A percentile compares a stretch with the other conserved stretches of the same genome.
Evolutionary conservation across 2,797 vertebrate species (phyloP).

Genomic region (Macroramphosus scolopax): DNA sequence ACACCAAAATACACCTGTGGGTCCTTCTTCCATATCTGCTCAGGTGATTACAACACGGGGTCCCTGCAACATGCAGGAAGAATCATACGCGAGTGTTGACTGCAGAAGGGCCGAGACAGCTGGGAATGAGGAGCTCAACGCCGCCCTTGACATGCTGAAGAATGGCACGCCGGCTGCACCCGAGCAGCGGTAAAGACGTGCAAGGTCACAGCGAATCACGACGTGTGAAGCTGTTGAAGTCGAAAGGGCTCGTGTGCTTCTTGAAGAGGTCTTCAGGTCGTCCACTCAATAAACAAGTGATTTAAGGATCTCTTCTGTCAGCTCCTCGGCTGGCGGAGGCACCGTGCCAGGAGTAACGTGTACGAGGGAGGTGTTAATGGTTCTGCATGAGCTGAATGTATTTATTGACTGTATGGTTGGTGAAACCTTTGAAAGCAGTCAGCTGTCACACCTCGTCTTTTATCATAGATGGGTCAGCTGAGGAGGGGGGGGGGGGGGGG

Average conservation of each 20-base stretch:
- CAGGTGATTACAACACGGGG: background rate
- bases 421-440: constrained; percentile 21
- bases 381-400: constrained; percentile 7
- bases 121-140: constrained; percentile 38
- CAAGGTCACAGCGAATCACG: constrained; percentile 10
- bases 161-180: constrained; percentile 18
- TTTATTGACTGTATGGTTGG: constrained; percentile 25
- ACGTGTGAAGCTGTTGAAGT: too few species aligned
- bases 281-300: constrained; percentile 29
- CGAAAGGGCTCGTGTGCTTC: constrained; percentile 13
- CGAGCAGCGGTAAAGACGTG: constrained; percentile 13
- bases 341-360: background rate
- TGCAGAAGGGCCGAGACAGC: constrained; percentile 49
- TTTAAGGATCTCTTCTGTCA: constrained; percentile 29
- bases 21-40: background rate
- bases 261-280: constrained; percentile 45
- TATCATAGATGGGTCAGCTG: constrained; percentile 15
- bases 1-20: background rate
- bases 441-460: constrained; percentile 44
- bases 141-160: constrained; percentile 17
- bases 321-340: constrained; percentile 10
- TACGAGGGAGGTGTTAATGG: constrained; percentile 11
- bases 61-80: background rate
- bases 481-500: too few species aligned
- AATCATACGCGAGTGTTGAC: constrained; percentile 23